These are phyloP conservation scores for Forbesichthys papilliferus DNA, from an alignment of 2,113 vertebrate species.

Conservation along the genomic window DNA sequence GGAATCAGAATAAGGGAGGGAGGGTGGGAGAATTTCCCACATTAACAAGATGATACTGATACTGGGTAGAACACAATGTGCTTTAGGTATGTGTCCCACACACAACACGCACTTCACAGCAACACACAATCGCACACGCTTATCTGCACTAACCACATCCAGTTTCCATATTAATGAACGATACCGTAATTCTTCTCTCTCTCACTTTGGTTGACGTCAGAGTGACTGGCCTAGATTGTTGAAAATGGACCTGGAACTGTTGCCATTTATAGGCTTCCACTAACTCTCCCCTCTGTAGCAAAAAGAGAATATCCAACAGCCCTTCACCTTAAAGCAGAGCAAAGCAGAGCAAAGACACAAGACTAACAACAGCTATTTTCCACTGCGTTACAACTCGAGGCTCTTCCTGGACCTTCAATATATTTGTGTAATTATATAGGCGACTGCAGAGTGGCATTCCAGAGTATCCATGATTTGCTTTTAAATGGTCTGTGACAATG, in stretches of 20 bases:
- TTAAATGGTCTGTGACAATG: too few relatives aligned
- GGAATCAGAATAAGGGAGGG: slow-evolving; percentile 33
- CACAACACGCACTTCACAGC: neutral
- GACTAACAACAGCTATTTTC: too few relatives aligned
- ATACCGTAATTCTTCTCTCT: neutral
- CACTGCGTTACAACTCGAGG: too few relatives aligned
- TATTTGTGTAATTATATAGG: too few relatives aligned
- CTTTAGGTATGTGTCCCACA: neutral
- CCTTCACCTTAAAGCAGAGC: too few relatives aligned
- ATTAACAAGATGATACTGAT: slow-evolving; percentile 36
- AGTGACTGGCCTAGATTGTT: slow-evolving; percentile 65
- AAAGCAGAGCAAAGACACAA: too few relatives aligned
- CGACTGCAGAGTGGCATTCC: too few relatives aligned
- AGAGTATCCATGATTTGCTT: too few relatives aligned
- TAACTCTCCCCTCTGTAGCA: slow-evolving; percentile 46
- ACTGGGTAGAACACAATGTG: slow-evolving; percentile 2
- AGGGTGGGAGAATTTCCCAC: slow-evolving; percentile 6
- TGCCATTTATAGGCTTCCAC: slow-evolving; percentile 65
- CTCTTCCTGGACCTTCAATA: too few relatives aligned
- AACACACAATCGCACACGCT: neutral
- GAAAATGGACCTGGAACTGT: slow-evolving; percentile 59
- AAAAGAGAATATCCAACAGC: neutral
- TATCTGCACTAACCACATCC: too few relatives aligned
- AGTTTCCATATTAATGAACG: too few relatives aligned
- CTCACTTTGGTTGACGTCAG: slow-evolving; percentile 30